Conservation (phyloP, 2,888 invertebrate species). For the Patella ulyssiponensis region DNA sequence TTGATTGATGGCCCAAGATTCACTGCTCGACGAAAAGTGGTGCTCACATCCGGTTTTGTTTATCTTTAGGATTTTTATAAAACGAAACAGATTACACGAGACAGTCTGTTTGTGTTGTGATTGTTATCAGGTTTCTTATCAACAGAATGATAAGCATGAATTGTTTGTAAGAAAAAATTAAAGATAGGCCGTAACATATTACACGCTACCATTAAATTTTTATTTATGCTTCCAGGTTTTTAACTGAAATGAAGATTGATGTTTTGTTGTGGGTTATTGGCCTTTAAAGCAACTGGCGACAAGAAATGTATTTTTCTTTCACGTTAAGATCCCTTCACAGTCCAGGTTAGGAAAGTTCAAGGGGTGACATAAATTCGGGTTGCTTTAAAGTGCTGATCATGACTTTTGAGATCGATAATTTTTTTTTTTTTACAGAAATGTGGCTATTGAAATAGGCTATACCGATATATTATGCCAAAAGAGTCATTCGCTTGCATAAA, state of each 20-base stretch:
- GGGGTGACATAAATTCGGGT: no score
- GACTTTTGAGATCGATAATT: no score
- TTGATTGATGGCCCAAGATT: conserved; percentile 9
- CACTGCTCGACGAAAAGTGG: conserved; percentile 2
- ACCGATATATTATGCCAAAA: no score
- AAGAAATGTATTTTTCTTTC: not conserved
- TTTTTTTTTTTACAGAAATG: no score
- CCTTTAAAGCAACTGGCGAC: not conserved
- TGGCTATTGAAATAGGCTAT: no score
- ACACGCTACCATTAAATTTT: no score
- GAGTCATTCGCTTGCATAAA: no score
- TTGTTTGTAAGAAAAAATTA: not conserved
- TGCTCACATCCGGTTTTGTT: conserved; percentile 7
- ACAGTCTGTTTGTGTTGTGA: conserved; percentile 5
- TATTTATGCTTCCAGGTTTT: no score
- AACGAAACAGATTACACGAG: conserved; percentile 3
- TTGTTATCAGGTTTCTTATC: not conserved
- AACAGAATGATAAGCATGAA: conserved; percentile 1
- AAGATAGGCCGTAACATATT: not conserved
- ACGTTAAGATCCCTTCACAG: not conserved
- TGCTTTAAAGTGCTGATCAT: no score
- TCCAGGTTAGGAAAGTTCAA: no score
- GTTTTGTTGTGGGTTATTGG: no score
- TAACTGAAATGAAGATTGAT: no score
- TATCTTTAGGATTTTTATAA: conserved; percentile 1